Evolutionary conservation across 2,888 invertebrate species (phyloP).

Genomic region (Cheilosia urbana): DNA sequence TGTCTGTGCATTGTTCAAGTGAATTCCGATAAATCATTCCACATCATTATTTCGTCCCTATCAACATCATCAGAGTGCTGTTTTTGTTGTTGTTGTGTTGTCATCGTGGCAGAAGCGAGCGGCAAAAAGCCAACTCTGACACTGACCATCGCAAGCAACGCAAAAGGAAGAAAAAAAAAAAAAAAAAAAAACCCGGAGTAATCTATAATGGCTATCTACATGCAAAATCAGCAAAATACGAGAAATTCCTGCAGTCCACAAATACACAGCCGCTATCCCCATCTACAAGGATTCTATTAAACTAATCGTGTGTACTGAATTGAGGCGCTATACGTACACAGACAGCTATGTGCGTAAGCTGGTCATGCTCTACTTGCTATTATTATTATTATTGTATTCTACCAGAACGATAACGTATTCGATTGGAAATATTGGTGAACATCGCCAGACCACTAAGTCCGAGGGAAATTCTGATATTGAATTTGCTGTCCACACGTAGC

Average conservation of each 20-base stretch:
- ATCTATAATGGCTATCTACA: constrained; percentile 54
- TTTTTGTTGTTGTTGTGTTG: constrained; percentile 3
- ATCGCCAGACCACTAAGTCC: constrained; percentile 41
- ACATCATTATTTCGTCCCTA: constrained; percentile 59
- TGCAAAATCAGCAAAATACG: constrained; percentile 57
- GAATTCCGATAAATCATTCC: constrained; percentile 61
- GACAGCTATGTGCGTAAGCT: constrained; percentile 54
- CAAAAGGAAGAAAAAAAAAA: constrained; percentile 34
- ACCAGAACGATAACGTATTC: constrained; percentile 65
- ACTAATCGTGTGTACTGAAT: constrained; percentile 60
- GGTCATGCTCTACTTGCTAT: constrained; percentile 61
- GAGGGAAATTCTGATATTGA: constrained; percentile 39
- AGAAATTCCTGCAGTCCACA: not conserved
- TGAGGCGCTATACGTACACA: constrained; percentile 6
- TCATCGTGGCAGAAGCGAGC: constrained; percentile 41
- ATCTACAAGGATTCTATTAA: constrained; percentile 51
- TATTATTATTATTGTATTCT: constrained; percentile 59
- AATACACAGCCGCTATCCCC: not conserved
- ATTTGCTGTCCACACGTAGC: constrained; percentile 9
- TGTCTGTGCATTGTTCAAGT: constrained; percentile 51
- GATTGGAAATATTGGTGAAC: constrained; percentile 64
- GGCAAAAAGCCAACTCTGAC: constrained; percentile 5
- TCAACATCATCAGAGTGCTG: constrained; percentile 23
- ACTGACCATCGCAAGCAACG: not conserved
- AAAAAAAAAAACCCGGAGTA: constrained; percentile 17